Evolutionary conservation across 1,140 invertebrate genomes (phyloP).

Genomic region (Leptopilina clavipes): DNA sequence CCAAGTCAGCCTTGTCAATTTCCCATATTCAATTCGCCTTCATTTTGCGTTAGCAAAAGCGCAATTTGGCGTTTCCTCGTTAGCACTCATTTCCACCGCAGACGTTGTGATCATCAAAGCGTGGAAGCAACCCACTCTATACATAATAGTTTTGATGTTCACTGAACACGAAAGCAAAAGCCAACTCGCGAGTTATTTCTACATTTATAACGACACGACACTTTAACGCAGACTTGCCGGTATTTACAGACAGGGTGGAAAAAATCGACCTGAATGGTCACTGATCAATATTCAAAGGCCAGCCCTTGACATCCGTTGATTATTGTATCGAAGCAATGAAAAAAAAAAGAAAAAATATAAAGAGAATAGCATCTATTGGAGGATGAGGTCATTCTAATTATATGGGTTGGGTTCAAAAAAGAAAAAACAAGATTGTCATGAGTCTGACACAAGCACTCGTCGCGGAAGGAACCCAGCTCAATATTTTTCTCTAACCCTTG

Average conservation of each 20-base stretch:
- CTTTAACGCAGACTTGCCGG: too few relatives aligned
- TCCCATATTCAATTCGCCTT: slow-evolving; percentile 38
- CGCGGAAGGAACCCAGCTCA: not conserved
- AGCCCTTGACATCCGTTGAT: slow-evolving; percentile 40
- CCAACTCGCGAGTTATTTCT: not conserved
- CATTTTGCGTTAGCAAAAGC: slow-evolving; percentile 24
- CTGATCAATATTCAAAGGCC: slow-evolving; percentile 39
- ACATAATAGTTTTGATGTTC: slow-evolving; percentile 25
- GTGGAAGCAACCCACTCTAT: slow-evolving; percentile 21
- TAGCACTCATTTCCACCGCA: slow-evolving; percentile 34
- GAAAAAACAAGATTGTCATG: not conserved
- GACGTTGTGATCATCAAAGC: not conserved
- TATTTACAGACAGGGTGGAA: not conserved
- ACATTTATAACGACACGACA: too few relatives aligned
- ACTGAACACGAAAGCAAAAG: slow-evolving; percentile 8
- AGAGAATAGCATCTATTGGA: not conserved
- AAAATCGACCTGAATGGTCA: slow-evolving; percentile 45
- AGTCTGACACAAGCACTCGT: not conserved
- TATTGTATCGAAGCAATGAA: not conserved
- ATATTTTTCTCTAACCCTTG: not conserved
- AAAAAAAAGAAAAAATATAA: not conserved
- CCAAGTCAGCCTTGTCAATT: not conserved
- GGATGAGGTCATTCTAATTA: not conserved
- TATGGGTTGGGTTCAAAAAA: too few relatives aligned
- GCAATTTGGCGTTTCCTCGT: slow-evolving; percentile 52